Base-by-base conservation (phyloP, 2,797 vertebrate species). In the Amniataba percoides region DNA sequence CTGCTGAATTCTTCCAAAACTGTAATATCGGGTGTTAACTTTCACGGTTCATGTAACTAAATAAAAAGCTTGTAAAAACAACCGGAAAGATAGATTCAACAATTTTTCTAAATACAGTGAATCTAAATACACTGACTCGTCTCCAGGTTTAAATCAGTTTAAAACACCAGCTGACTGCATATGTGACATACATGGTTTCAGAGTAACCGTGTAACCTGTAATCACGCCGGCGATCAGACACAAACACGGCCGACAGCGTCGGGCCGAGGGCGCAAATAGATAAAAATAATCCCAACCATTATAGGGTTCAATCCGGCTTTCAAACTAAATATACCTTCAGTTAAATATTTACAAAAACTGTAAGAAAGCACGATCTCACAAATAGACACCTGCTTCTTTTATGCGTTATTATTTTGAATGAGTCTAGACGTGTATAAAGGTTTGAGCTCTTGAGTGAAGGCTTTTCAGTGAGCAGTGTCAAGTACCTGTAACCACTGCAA, bases 51-150 rank as follows among this genome's bases (percentile, higher is more conserved):
- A 51, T 69, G 39, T 31, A 60, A 79, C 42, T 80, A 72, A 83
- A 83, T 57, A 81, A 83, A 43, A 83, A 60, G 42, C 62, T 66
- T 21, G 12, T 74, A 36, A 71, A 80, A 80, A 84, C 72, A 7
- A 67, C 0, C 25, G 16, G 61, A 25, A 80, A 4, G 36, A 58
- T 57, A 59, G 60, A 65, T 71, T 81, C 71, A 4, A 62, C 48
- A 53, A 61, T 77, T 71, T 80, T 62, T 60, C 5, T 52, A 80
- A 72, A 76, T 48, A 69, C 27, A 62, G 25, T n/a, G n/a, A n/a
- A n/a, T n/a, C n/a, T n/a, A n/a, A n/a, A n/a, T n/a, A 71, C 60
- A 45, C 13, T 48, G 59, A 78, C 67, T 60, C 51, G 14, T 48
- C 16, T 55, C 7, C 9, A 9, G 5, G 57, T 31, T 43, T 59